These are phyloP conservation scores for Petrocephalus microphthalmus DNA, from an alignment of 2,113 vertebrate species.

Conservation along the genomic window DNA sequence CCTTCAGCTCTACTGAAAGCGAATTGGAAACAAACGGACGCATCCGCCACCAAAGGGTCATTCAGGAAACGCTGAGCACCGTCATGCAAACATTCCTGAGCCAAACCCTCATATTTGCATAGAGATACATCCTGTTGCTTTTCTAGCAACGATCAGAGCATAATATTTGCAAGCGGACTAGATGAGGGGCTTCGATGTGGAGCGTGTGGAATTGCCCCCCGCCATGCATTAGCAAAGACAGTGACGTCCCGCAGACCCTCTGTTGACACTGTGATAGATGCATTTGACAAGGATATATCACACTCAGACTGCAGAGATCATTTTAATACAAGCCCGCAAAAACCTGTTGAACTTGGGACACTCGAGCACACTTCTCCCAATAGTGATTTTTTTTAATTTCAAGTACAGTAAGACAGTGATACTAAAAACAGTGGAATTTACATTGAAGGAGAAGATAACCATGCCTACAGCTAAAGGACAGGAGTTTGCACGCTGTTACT, in stretches of 20 bases:
- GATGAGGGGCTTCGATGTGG: neutral
- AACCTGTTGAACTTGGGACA: neutral
- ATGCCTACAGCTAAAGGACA: neutral
- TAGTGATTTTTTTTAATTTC: neutral
- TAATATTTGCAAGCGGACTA: neutral
- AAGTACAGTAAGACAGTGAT: neutral
- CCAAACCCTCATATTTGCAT: conserved; percentile 2
- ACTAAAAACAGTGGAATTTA: neutral
- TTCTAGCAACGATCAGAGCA: neutral
- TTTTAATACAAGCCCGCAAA: neutral
- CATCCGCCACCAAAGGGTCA: neutral
- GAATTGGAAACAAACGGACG: neutral
- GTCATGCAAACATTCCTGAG: neutral
- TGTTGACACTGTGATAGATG: neutral
- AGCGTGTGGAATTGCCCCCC: neutral
- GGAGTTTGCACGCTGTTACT: neutral
- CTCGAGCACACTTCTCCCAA: neutral
- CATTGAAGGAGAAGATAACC: neutral
- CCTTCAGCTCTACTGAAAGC: neutral
- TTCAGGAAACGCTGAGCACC: neutral
- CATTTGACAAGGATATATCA: neutral
- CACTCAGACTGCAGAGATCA: neutral
- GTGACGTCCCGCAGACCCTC: neutral
- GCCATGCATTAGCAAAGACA: neutral
- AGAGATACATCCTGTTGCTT: conserved; percentile 2